phyloP scores from a whole-genome alignment of 2,888 invertebrate genomes.

The Oconnorella tubifera region DNA sequence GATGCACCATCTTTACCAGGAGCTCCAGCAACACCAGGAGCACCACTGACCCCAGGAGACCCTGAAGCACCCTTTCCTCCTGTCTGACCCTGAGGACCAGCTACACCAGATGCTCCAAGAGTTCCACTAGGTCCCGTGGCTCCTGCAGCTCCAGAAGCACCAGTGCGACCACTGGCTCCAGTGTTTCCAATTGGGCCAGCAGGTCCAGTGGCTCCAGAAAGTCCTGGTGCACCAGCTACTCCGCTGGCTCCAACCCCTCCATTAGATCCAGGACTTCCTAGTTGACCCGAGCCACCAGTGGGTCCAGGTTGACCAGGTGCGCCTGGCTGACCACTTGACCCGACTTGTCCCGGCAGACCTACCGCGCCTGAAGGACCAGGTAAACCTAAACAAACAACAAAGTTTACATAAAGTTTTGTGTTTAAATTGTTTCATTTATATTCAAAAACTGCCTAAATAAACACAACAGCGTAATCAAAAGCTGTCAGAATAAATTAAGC shows the following conservation, averaged over 20 bases:
- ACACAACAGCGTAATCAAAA: too few species aligned
- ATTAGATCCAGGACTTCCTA: slow-evolving; percentile 21
- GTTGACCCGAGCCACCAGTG: slow-evolving; percentile 15
- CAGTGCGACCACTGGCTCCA: slow-evolving; percentile 23
- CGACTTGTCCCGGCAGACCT: neutral
- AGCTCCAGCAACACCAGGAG: slow-evolving; percentile 37
- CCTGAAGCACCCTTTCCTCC: slow-evolving; percentile 18
- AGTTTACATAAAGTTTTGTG: too few species aligned
- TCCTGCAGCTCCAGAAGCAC: slow-evolving; percentile 12
- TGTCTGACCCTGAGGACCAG: slow-evolving; percentile 22
- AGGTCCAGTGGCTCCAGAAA: slow-evolving; percentile 9
- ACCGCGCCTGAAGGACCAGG: neutral
- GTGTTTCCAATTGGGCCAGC: slow-evolving; percentile 28
- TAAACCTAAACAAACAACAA: too few species aligned
- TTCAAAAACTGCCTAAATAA: too few species aligned
- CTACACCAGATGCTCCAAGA: slow-evolving; percentile 14
- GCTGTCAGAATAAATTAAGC: too few species aligned
- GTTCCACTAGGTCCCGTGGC: slow-evolving; percentile 7
- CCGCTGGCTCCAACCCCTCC: slow-evolving; percentile 24
- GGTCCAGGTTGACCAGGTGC: slow-evolving; percentile 16
- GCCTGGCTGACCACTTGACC: slow-evolving; percentile 11
- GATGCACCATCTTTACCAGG: slow-evolving; percentile 30
- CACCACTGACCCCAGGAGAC: slow-evolving; percentile 11
- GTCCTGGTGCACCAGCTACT: neutral
- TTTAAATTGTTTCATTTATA: too few species aligned